These are phyloP conservation scores for Epizoanthus illoricatus DNA, from an alignment of 92 coral and sea anemone species.

Conservation along the genomic window DNA sequence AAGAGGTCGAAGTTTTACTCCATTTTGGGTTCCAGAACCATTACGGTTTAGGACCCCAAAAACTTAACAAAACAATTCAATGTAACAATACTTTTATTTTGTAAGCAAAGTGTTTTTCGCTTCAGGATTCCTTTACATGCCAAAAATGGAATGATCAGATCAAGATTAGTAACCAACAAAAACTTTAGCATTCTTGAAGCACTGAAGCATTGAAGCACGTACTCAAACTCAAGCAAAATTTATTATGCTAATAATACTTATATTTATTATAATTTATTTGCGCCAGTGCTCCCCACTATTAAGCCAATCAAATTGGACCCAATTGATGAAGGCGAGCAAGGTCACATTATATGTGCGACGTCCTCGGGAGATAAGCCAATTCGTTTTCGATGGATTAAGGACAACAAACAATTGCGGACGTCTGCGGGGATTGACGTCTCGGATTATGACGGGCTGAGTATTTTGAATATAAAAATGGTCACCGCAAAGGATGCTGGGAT, in stretches of 20 bases:
- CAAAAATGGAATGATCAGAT: too few species aligned
- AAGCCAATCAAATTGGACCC: conserved; percentile 43
- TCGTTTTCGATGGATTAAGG: conserved; percentile 68
- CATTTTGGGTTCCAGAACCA: too few species aligned
- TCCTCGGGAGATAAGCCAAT: conserved; percentile 42
- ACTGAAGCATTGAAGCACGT: background rate
- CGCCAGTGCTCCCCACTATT: conserved; percentile 55
- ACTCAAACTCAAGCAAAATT: too few species aligned
- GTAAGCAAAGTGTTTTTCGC: too few species aligned
- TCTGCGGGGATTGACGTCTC: conserved; percentile 36
- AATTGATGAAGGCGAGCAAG: conserved; percentile 50
- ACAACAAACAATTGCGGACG: conserved; percentile 53
- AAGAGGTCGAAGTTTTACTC: too few species aligned
- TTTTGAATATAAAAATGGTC: conserved; percentile 20
- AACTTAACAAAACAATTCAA: too few species aligned
- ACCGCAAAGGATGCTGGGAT: conserved; percentile 74
- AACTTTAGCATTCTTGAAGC: background rate
- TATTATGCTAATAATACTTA: too few species aligned
- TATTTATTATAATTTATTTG: background rate
- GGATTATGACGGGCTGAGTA: conserved; percentile 17
- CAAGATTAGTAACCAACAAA: too few species aligned
- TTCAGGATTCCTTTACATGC: too few species aligned
- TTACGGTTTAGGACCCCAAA: too few species aligned
- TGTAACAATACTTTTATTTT: too few species aligned
- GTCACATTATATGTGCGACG: conserved; percentile 41